These are phyloP conservation scores for Tetrapedia diversipes DNA, from an alignment of 2,888 invertebrate species.

Conservation along the genomic window DNA sequence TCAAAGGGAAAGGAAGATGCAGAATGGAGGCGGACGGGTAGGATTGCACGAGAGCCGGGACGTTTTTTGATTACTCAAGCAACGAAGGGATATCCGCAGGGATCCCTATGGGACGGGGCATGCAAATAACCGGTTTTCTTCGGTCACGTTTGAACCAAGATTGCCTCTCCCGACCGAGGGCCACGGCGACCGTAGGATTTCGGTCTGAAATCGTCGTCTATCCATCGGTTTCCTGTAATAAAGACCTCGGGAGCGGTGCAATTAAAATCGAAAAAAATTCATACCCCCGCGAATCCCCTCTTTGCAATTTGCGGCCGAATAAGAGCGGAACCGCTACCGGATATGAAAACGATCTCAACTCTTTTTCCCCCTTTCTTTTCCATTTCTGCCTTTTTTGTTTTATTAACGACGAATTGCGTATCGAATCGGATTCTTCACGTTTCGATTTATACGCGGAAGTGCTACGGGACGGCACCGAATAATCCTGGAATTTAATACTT, in stretches of 20 bases:
- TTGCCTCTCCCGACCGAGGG: conserved; percentile 50
- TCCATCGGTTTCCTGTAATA: conserved; percentile 11
- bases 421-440: not conserved
- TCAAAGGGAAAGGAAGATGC: not conserved
- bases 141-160: conserved; percentile 59
- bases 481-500: conserved; percentile 28
- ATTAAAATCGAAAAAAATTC: conserved; percentile 36
- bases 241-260: conserved; percentile 1
- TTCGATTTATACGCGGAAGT: not conserved
- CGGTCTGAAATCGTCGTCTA: conserved; percentile 1
- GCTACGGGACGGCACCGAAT: not conserved
- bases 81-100: conserved; percentile 54
- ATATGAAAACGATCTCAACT: conserved; percentile 22
- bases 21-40: conserved; percentile 8
- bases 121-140: conserved; percentile 66
- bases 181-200: not conserved
- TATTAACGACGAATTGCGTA: not conserved
- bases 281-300: too few species aligned
- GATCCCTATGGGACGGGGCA: conserved; percentile 56
- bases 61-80: conserved; percentile 69
- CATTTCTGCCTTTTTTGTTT: too few species aligned
- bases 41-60: conserved; percentile 46
- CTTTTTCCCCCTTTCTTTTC: too few species aligned
- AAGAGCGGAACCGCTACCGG: too few species aligned
- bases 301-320: too few species aligned